Base-by-base conservation (phyloP, 1,140 invertebrate species). In the Drosophila sp. region DNA sequence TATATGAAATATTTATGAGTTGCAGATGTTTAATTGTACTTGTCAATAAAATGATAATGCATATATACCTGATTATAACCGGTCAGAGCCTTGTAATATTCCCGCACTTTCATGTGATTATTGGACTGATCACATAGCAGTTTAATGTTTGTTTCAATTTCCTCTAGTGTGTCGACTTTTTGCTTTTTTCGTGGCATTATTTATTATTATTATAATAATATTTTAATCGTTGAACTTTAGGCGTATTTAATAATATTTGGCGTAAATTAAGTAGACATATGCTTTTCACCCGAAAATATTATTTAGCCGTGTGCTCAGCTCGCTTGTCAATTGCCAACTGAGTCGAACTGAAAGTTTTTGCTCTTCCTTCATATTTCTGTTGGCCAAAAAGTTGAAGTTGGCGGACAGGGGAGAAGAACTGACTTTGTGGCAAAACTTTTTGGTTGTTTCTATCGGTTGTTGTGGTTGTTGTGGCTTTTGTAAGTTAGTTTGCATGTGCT, bases 41-140 rank as follows among this genome's bases (percentile, higher is more conserved):
- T 9, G 9, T 7, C 3, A 29, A 29, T 29, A 29, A 29, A 29
- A n/a, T n/a, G n/a, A n/a, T n/a, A 29, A 29, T 4, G 2, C 6
- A 7, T 6, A 13, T 34, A 21, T 92, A 96, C 96, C 94, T 95
- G 94, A 86, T 94, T 93, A 61, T 95, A 94, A 2, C 95, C 93
- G 7, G 90, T 79, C 1, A 96, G 76, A 0, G 95, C 95, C 86
- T 95, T 94, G 8, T 93, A 92, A 66, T 95, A 95, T 82, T 95
- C 94, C 9, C 94, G 94, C 74, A 93, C 94, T 92, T 96, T 96
- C 69, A 95, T 92, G 76, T 96, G 95, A 62, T 94, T 94, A 1
- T 93, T 93, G 14, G 95, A 95, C 91, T 96, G 95, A 83, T 96
- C 95, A 16, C 94, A 93, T 57, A 94, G 91, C 13, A 94, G 73